Evolutionary conservation across 2,888 invertebrate genomes (phyloP).

Genomic region (Drosophila limbata): DNA sequence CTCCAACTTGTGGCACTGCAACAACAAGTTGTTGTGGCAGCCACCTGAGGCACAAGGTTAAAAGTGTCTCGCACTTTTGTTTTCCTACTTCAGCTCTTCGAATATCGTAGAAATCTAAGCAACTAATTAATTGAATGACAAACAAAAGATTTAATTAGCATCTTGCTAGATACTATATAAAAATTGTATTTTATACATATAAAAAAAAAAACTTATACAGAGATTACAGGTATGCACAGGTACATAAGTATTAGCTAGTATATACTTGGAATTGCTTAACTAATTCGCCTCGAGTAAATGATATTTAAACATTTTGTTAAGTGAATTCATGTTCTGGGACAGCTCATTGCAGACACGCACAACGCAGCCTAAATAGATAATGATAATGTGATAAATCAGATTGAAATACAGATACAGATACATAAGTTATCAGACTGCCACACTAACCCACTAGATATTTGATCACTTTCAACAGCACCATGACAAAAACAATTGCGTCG

Average conservation of each 20-base stretch:
- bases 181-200: conserved; percentile 1
- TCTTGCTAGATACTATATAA: conserved; percentile 8
- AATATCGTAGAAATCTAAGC: conserved; percentile 2
- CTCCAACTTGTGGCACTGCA: background rate
- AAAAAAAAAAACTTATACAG: background rate
- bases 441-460: conserved; percentile 83
- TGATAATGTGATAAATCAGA: conserved; percentile 11
- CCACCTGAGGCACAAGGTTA: conserved; percentile 35
- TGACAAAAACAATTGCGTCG: conserved; percentile 54
- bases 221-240: conserved; percentile 19
- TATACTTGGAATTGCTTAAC: background rate
- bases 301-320: conserved; percentile 76
- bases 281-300: conserved; percentile 70
- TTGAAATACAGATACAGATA: conserved; percentile 8
- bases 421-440: background rate
- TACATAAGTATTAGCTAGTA: conserved; percentile 17
- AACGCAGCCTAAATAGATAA: conserved; percentile 71
- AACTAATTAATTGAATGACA: conserved; percentile 43
- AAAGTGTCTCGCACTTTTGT: conserved; percentile 28
- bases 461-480: conserved; percentile 82
- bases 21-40: conserved; percentile 18
- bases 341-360: conserved; percentile 73
- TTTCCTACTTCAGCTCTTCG: conserved; percentile 3
- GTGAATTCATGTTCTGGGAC: conserved; percentile 72
- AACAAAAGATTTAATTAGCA: conserved; percentile 40